Conservation (phyloP, 2,888 invertebrate genomes). For the Acheta domesticus region DNA sequence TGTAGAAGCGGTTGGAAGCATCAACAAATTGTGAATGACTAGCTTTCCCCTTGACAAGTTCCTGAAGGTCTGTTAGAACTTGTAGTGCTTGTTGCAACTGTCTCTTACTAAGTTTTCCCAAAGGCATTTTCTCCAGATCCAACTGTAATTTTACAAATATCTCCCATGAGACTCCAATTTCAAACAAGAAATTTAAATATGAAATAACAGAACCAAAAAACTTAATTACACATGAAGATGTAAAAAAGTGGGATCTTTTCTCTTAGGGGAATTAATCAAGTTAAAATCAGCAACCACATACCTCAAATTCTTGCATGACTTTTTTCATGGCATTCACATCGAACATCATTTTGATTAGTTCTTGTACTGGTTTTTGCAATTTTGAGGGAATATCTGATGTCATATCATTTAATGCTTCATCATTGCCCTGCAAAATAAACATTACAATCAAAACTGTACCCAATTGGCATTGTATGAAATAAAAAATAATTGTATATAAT, state of each 20-base stretch:
- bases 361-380: conserved; percentile 72
- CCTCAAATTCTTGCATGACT: conserved; percentile 90
- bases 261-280: no score
- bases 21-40: conserved; percentile 64
- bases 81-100: conserved; percentile 84
- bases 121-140: conserved; percentile 96
- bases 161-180: no score
- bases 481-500: neutral
- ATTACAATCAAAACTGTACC: neutral
- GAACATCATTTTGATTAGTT: conserved; percentile 81
- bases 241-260: no score
- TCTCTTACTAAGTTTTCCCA: conserved; percentile 89
- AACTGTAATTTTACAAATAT: conserved; percentile 51
- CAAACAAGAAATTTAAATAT: no score
- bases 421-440: conserved; percentile 21
- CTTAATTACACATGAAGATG: no score
- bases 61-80: conserved; percentile 70
- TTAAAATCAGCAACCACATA: conserved; percentile 42
- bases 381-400: conserved; percentile 44
- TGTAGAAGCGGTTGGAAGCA: conserved; percentile 91
- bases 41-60: conserved; percentile 52
- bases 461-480: no score
- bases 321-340: conserved; percentile 89
- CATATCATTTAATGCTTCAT: neutral
- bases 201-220: no score